phyloP scores from a whole-genome alignment of 2,113 vertebrate species.

The Manacus vitellinus region DNA sequence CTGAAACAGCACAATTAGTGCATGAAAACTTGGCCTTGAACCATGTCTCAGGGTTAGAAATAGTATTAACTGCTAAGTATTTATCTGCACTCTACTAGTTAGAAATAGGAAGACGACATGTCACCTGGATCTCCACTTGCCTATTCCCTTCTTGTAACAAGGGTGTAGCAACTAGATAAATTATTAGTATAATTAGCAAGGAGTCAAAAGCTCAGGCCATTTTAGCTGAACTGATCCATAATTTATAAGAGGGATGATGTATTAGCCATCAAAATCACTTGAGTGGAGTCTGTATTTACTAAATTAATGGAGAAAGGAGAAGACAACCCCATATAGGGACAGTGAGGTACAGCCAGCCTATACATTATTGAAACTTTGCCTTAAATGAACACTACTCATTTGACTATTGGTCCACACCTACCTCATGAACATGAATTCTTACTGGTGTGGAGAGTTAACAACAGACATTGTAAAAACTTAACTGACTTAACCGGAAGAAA shows the following conservation, averaged over 20 bases:
- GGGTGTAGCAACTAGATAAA: background rate
- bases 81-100: background rate
- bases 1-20: slow-evolving; percentile 46
- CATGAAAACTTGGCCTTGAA: slow-evolving; percentile 44
- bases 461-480: background rate
- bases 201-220: background rate
- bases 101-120: background rate
- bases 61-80: slow-evolving; percentile 5
- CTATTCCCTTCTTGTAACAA: background rate
- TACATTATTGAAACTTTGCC: background rate
- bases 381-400: background rate
- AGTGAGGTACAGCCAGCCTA: background rate
- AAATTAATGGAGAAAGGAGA: background rate
- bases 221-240: background rate
- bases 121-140: background rate
- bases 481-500: background rate
- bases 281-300: background rate
- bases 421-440: background rate
- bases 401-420: background rate
- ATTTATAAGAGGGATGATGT: background rate
- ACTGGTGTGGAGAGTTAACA: background rate
- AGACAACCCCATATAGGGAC: background rate
- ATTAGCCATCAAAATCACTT: background rate
- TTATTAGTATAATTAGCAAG: background rate
- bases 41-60: slow-evolving; percentile 39